Base-by-base conservation (phyloP, 2,797 vertebrate species). In the Eidolon dupreanum region DNA sequence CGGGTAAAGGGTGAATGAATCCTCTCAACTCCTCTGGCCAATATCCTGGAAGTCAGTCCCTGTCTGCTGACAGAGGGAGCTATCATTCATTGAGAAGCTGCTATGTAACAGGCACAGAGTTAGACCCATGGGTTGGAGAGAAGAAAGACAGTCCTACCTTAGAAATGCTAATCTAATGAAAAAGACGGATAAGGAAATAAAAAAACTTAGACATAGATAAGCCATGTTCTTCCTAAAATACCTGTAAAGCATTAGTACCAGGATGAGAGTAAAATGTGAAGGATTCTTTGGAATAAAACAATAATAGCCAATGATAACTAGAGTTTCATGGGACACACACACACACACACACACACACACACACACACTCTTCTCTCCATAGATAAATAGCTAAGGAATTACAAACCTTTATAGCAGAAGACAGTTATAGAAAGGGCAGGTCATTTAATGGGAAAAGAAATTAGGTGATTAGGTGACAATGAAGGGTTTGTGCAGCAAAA, bases 281-380 rank as follows among this genome's bases (percentile, higher is more conserved):
- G 66, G 46, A 43, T 63, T 65, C 83, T 93, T 90, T 90, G 84
- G 94, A 75, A 81, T 81, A n/a, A 84, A 71, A 79, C 74, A 61
- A 70, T 55, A 83, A 75, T 71, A 84, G n/a, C 26, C 49, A 74
- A 71, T 26, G 61, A 20, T 81, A 81, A 71, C 20, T 20, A 19
- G 33, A 59, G n/a, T 87, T 61, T 63, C 43, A 46, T 0, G 53
- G 46, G 16, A 74, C 8, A 78, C 3, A 68, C 26, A 71, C 16
- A 31, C 31, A 28, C 4, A 63, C 15, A 55, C 13, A 74, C 28
- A 22, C n/a, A 31, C 43, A 70, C 10, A 73, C 59, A 38, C 4
- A 68, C 19, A 16, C 49, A 49, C 49, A 17, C 5, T 16, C 15
- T 49, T 65, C 79, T 90, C 49, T 88, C 38, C 70, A 57, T 65